Base-by-base conservation (phyloP, 2,113 vertebrate genomes). In the Eleginops maclovinus region DNA sequence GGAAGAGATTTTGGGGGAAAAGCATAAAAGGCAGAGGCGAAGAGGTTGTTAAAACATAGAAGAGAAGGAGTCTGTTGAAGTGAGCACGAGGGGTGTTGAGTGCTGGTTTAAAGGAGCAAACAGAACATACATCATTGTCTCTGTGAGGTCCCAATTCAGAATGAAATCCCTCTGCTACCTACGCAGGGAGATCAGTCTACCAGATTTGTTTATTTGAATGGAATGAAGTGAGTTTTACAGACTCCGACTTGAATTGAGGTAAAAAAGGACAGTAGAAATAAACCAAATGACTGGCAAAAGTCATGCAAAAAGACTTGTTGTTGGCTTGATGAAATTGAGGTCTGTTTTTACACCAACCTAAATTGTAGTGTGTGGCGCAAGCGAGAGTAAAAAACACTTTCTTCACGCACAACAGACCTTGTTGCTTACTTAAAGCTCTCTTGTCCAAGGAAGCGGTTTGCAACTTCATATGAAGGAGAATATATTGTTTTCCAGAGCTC, bases 1-100 rank as follows among this genome's bases (percentile, higher is more conserved):
- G 83, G 87, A 93, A 91, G 87, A 82, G 80, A 84, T 83, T 88
- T 84, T 69, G 72, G 61, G 88, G n/a, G 31, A 87, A 89, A 85
- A 78, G 74, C 24, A 26, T 77, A 87, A 88, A 81, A 69, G 78
- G 68, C 51, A 84, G 13, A 80, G 83, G 87, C 83, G 61, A 84
- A 84, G 79, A 87, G 90, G 88, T 92, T 87, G 83, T 94, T 90
- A 91, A 93, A 95, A 93, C 89, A 90, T 54, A 66, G 77, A 87
- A 60, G 80, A 90, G 82, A 82, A 62, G 80, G 74, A 71, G 79
- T 65, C 80, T 84, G 77, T 88, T 89, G 81, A 88, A 79, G 44
- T 26, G 81, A 70, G 71, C 49, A 9, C 60, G 83, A 54, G 47
- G 53, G 49, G 61, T 64, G 87, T 73, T 88, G 87, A 86, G 82